phyloP scores from a whole-genome alignment of 2,113 vertebrate species.

The Ovibos moschatus region DNA sequence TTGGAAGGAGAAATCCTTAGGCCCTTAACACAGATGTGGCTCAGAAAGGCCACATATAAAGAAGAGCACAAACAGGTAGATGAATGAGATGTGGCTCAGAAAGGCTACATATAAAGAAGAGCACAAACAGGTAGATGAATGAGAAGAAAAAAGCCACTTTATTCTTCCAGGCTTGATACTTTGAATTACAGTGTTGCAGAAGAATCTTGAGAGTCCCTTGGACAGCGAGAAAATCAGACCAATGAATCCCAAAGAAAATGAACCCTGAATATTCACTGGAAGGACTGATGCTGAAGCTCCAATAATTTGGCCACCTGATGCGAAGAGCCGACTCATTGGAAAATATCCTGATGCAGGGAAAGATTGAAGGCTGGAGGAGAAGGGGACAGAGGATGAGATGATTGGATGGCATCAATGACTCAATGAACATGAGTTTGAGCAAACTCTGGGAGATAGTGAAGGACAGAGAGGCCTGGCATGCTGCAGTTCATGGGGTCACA shows the following conservation, averaged over 20 bases:
- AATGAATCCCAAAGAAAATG: neutral
- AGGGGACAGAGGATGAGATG: neutral
- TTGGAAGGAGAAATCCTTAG: neutral
- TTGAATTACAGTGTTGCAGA: neutral
- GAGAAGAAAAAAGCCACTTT: neutral
- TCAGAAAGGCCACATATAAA: neutral
- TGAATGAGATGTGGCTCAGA: too few species aligned
- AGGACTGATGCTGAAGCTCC: neutral
- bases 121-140: neutral
- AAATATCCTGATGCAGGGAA: neutral
- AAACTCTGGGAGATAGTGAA: neutral
- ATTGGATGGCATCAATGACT: neutral
- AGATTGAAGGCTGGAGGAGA: neutral
- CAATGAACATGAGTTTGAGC: neutral
- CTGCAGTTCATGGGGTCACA: neutral
- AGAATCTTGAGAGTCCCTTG: neutral
- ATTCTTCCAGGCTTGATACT: neutral
- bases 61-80: neutral
- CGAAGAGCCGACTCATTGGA: fast-evolving
- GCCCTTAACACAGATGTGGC: neutral
- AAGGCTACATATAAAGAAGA: neutral
- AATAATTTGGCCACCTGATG: neutral
- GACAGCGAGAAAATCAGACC: neutral
- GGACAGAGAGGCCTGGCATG: neutral
- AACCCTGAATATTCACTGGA: neutral